Conservation (phyloP, 2,113 vertebrate species). For the Todiramphus saurophagus region DNA sequence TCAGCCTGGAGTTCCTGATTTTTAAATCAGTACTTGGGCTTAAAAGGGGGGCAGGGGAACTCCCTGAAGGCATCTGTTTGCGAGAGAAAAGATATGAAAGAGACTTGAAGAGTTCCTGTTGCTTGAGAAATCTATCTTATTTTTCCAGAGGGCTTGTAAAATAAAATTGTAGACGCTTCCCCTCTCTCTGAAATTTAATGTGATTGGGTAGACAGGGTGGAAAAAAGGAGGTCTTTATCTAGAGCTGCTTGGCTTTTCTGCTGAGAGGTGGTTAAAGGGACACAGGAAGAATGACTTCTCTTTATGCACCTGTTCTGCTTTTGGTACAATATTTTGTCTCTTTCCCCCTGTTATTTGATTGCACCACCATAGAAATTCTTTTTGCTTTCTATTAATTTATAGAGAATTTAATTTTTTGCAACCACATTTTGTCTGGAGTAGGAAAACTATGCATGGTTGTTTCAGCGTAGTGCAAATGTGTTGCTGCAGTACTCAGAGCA, state of each 20-base stretch:
- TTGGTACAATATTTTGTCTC: not conserved
- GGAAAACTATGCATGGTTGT: not conserved
- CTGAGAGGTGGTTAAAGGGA: not conserved
- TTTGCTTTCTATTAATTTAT: not conserved
- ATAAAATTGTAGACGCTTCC: not conserved
- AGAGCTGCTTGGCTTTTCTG: not conserved
- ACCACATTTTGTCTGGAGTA: not conserved
- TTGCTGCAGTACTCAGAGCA: not conserved
- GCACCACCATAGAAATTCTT: not conserved
- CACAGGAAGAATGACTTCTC: not conserved
- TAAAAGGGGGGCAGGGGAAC: not conserved
- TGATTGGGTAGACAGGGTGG: not conserved
- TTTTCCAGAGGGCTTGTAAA: conserved; percentile 13
- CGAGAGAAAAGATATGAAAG: not conserved
- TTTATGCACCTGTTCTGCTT: not conserved
- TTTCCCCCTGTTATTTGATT: not conserved
- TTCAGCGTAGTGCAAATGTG: not conserved
- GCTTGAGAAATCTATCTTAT: conserved; percentile 1
- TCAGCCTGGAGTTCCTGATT: conserved; percentile 3
- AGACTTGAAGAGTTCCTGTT: not conserved
- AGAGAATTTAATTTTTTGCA: not conserved
- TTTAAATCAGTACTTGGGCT: not conserved
- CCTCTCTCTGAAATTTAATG: not conserved
- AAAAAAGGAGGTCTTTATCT: not conserved
- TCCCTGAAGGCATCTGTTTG: conserved; percentile 4